phyloP scores from a whole-genome alignment of 2,113 vertebrate genomes.

The Zapus hudsonius region DNA sequence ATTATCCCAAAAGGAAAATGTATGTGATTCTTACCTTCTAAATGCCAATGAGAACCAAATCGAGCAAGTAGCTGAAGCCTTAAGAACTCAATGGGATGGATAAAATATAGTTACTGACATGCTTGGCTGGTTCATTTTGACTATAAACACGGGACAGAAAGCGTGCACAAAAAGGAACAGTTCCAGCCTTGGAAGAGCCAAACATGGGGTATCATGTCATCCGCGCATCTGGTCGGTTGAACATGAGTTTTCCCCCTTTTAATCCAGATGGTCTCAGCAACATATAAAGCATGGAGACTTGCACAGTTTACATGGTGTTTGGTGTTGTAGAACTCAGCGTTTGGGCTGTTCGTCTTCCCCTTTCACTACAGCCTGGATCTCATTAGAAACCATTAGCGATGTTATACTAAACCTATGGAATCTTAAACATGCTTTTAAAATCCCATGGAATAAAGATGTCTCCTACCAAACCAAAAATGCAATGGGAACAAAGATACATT shows the following conservation, averaged over 20 bases:
- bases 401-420: constrained; percentile 82
- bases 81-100: background rate
- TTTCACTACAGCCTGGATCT: constrained; percentile 81
- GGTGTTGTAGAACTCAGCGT: constrained; percentile 60
- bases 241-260: constrained; percentile 23
- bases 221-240: constrained; percentile 30
- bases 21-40: background rate
- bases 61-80: background rate
- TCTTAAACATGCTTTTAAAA: constrained; percentile 83
- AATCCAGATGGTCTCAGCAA: constrained; percentile 53
- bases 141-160: background rate
- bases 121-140: background rate
- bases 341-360: constrained; percentile 46
- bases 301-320: constrained; percentile 42
- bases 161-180: background rate
- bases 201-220: background rate
- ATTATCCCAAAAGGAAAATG: background rate
- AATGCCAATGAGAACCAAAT: background rate
- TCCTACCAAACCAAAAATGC: constrained; percentile 76
- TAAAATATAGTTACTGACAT: background rate
- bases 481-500: constrained; percentile 68
- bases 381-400: constrained; percentile 83
- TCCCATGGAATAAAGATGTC: constrained; percentile 73
- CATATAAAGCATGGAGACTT: constrained; percentile 31
- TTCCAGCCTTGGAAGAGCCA: background rate